Conservation (phyloP, 2,797 vertebrate species). For the Tragopan temminckii region DNA sequence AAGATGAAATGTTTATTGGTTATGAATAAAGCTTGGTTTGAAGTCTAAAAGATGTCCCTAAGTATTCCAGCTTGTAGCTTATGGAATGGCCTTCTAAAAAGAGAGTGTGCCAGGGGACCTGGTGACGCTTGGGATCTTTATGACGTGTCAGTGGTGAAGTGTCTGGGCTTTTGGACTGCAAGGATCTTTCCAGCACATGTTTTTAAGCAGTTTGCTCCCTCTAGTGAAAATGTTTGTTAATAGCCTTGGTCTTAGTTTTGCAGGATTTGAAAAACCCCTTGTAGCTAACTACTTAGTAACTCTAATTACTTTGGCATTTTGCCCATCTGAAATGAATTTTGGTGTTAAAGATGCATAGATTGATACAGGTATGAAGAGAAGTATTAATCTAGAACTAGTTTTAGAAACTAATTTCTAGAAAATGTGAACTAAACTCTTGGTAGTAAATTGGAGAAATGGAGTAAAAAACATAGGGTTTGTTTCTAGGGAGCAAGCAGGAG, state of each 20-base stretch:
- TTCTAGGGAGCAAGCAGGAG: neutral
- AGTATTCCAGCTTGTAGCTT: neutral
- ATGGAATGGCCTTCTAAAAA: neutral
- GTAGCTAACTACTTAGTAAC: too few species aligned
- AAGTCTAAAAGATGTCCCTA: neutral
- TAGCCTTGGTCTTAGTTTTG: neutral
- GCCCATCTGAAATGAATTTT: neutral
- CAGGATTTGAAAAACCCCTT: neutral
- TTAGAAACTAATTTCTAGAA: neutral
- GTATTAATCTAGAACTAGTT: neutral
- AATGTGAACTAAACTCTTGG: neutral
- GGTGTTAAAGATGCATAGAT: neutral
- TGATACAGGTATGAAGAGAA: neutral
- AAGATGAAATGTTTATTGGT: neutral
- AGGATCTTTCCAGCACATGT: accelerated
- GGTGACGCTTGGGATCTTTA: neutral
- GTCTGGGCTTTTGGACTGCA: neutral
- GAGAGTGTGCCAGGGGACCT: accelerated
- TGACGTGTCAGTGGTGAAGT: accelerated
- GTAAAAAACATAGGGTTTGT: neutral
- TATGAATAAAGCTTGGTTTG: neutral
- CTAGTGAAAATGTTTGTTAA: conserved; percentile 20
- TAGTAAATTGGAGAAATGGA: too few species aligned
- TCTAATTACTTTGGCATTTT: neutral
- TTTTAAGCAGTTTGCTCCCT: conserved; percentile 38